A percentile compares a stretch with the other conserved stretches of the same genome.
Evolutionary conservation across 2,888 invertebrate genomes (phyloP).

Genomic region (Eristalis pertinax): DNA sequence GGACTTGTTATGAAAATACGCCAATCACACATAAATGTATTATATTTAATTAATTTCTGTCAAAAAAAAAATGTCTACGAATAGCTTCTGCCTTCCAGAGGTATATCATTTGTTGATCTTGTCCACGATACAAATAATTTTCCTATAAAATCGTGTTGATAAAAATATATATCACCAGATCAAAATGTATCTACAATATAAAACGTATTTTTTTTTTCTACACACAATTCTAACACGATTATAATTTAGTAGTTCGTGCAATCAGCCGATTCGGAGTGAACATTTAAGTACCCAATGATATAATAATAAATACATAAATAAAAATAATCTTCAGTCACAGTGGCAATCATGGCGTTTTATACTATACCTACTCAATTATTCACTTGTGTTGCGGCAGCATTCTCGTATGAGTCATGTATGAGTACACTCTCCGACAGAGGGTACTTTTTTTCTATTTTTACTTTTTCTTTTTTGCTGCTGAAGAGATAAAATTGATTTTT

Average conservation of each 20-base stretch:
- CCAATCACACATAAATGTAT: no score
- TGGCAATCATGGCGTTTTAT: neutral
- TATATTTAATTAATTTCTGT: neutral
- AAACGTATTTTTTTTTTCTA: neutral
- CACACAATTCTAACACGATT: neutral
- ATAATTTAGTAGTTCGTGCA: neutral
- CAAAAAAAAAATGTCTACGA: neutral
- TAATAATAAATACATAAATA: neutral
- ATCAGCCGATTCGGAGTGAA: neutral
- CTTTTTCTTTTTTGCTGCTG: neutral
- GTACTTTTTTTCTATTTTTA: constrained; percentile 18
- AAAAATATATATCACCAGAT: neutral
- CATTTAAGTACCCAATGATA: neutral
- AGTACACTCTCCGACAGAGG: neutral
- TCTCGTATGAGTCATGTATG: neutral
- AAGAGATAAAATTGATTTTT: constrained; percentile 4
- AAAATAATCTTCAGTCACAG: neutral
- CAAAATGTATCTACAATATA: neutral
- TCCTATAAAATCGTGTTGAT: neutral
- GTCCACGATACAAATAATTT: neutral
- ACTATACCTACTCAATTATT: neutral
- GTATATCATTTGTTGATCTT: neutral
- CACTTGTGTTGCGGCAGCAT: neutral
- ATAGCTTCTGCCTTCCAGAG: neutral
- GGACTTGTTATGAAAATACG: no score